Base-by-base conservation (phyloP, 1,140 invertebrate genomes). In the Apocrypta bakeri region DNA sequence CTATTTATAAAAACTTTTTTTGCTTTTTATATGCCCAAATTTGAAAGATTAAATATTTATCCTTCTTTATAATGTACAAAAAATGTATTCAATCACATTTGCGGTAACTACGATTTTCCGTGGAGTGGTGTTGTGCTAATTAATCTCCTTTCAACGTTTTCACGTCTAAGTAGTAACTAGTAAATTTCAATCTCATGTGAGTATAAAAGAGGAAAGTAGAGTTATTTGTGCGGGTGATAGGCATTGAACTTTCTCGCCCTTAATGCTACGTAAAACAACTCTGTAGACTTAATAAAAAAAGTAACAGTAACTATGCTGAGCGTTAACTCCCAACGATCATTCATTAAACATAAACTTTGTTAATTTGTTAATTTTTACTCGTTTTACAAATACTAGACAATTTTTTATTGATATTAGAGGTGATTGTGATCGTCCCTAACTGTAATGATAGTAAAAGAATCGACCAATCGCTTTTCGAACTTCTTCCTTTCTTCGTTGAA, bases 121-220 rank as follows among this genome's bases (percentile, higher is more conserved):
- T 11, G 6, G 71, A 83, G 25, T 80, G 76, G 42, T 25, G 14
- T 74, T 24, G 61, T 8, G 64, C 64, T 78, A 75, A 61, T 69
- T 40, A 69, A 56, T 37, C 31, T 76, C 40, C 69, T 73, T 69
- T 83, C 40, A 79, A 78, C 48, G 75, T 83, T 83, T 78, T 83
- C 63, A 76, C 63, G 14, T 83, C 71, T 75, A 79, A 75, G n/a
- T 83, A 80, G 73, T 75, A 79, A 69, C 64, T 83, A 83, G 37
- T 40, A 21, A n/a, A 79, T n/a, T 66, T 66, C 27, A 75, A 48
- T 61, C 71, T 83, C 75, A 75, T 69, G 77, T 68, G 12, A 76
- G 27, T 17, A 12, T 64, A 83, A 77, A 79, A 74, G 7, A 78
- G 7, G 76, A 71, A 69, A 83, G 63, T 79, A 74, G 71, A 78